Conservation (phyloP, 2,888 invertebrate genomes). For the Ophion obscuratus region DNA sequence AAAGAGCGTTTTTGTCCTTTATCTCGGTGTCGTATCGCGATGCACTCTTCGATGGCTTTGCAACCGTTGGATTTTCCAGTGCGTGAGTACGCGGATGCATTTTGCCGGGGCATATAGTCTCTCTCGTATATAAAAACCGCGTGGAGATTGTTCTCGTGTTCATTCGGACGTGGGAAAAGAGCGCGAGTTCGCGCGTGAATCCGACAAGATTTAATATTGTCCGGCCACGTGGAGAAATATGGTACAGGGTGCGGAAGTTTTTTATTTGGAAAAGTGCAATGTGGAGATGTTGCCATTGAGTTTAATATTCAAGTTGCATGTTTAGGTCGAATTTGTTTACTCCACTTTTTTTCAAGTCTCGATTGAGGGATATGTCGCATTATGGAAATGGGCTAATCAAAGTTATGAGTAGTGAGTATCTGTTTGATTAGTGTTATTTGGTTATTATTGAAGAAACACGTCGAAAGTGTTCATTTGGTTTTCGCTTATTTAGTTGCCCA, state of each 20-base stretch:
- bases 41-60: conserved; percentile 50
- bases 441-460: too few relatives aligned
- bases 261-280: not conserved
- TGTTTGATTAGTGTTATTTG: too few relatives aligned
- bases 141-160: conserved; percentile 44
- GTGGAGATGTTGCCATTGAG: not conserved
- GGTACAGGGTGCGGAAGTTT: not conserved
- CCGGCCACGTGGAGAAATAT: conserved; percentile 4
- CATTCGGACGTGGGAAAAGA: conserved; percentile 60
- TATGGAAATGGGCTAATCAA: too few relatives aligned
- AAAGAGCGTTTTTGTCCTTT: conserved; percentile 27
- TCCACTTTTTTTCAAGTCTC: not conserved
- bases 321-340: not conserved
- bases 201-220: conserved; percentile 40
- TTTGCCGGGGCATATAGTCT: conserved; percentile 2
- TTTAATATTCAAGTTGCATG: not conserved
- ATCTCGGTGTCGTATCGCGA: conserved; percentile 42
- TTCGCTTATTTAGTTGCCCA: too few relatives aligned
- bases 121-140: conserved; percentile 18
- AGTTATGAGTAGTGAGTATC: too few relatives aligned
- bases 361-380: too few relatives aligned
- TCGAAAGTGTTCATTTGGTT: too few relatives aligned
- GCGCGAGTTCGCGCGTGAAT: conserved; percentile 26
- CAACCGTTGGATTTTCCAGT: conserved; percentile 59
- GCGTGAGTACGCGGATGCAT: conserved; percentile 19